These are phyloP conservation scores for Beris chalybata DNA, from an alignment of 2,888 invertebrate species.

Conservation along the genomic window DNA sequence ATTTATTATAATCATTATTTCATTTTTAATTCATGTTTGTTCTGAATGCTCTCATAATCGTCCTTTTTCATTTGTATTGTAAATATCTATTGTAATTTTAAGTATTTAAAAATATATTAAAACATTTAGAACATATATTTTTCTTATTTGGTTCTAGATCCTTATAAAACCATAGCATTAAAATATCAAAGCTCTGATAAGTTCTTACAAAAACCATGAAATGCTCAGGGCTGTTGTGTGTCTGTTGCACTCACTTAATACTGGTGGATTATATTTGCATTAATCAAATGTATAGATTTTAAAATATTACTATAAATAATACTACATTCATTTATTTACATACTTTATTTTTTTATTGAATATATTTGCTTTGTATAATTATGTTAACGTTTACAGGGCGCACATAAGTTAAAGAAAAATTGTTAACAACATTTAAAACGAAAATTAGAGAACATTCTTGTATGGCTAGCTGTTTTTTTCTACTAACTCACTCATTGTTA, in stretches of 20 bases:
- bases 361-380: constrained; percentile 3
- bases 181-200: constrained; percentile 3
- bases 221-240: constrained; percentile 6
- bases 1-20: no score
- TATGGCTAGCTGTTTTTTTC: no score
- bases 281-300: neutral
- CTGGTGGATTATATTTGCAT: neutral
- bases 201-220: constrained; percentile 1
- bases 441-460: no score
- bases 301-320: neutral
- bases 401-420: neutral
- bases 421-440: no score
- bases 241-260: constrained; percentile 13
- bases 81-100: constrained; percentile 1
- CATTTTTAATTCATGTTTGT: no score
- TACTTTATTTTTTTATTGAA: neutral
- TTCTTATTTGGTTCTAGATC: constrained; percentile 19
- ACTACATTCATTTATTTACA: neutral
- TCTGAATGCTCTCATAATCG: neutral
- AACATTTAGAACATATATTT: constrained; percentile 18
- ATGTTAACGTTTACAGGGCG: constrained; percentile 6
- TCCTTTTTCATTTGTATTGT: neutral
- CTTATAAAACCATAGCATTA: constrained; percentile 8
- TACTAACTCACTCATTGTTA: no score
- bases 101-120: constrained; percentile 3